Conservation (phyloP, 2,113 vertebrate genomes). For the Cephalopterus ornatus region DNA sequence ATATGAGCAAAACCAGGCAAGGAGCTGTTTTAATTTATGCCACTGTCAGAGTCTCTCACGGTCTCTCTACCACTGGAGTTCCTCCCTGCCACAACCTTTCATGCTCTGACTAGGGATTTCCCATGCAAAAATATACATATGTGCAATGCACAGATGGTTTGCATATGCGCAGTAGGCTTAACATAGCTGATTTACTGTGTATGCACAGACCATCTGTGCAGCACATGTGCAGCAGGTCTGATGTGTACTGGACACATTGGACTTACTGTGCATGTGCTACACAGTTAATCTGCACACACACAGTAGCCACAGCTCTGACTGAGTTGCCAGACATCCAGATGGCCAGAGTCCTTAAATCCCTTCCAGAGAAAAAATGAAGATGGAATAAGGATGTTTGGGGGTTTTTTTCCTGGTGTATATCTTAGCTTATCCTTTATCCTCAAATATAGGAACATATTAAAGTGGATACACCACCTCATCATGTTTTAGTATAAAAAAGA, state of each 20-base stretch:
- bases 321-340: slow-evolving; percentile 70
- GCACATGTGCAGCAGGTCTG: slow-evolving; percentile 70
- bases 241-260: slow-evolving; percentile 68
- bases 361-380: slow-evolving; percentile 47
- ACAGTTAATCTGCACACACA: slow-evolving; percentile 66
- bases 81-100: slow-evolving; percentile 51
- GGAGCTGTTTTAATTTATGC: slow-evolving; percentile 40
- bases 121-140: slow-evolving; percentile 41
- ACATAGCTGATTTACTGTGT: slow-evolving; percentile 62
- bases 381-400: neutral
- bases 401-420: neutral
- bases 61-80: slow-evolving; percentile 47
- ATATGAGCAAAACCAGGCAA: slow-evolving; percentile 1
- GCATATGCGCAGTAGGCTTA: slow-evolving; percentile 63
- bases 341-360: slow-evolving; percentile 64
- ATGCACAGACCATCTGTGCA: slow-evolving; percentile 63
- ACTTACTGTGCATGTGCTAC: slow-evolving; percentile 71
- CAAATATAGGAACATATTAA: neutral
- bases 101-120: slow-evolving; percentile 47
- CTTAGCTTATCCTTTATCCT: slow-evolving; percentile 4
- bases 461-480: neutral
- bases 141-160: slow-evolving; percentile 64
- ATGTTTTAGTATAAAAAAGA: neutral
- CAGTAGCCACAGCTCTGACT: slow-evolving; percentile 70
- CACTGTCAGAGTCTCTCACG: slow-evolving; percentile 35